phyloP scores from a whole-genome alignment of 2,113 vertebrate species.

The Chaetorhynchus papuensis region DNA sequence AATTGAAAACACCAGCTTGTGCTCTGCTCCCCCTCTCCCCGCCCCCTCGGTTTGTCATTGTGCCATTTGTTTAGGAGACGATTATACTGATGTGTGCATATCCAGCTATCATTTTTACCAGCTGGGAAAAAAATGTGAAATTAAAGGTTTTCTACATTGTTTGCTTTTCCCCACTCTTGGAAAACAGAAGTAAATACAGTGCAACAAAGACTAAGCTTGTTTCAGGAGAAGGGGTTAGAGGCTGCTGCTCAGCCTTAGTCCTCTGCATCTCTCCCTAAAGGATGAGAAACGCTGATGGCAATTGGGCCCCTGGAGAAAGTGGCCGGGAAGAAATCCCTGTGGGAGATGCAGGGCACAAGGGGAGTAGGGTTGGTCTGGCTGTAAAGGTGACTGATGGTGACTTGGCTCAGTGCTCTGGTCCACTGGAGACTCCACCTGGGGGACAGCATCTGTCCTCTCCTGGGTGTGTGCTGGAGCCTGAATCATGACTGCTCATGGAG shows the following conservation, averaged over 20 bases:
- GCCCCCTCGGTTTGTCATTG: slow-evolving; percentile 65
- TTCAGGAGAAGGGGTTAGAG: not conserved
- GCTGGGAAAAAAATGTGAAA: slow-evolving; percentile 58
- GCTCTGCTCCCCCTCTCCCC: slow-evolving; percentile 58
- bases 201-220: not conserved
- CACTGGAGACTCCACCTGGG: not conserved
- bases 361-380: not conserved
- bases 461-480: not conserved
- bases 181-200: slow-evolving; percentile 30
- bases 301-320: not conserved
- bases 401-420: not conserved
- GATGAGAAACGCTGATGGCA: not conserved
- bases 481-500: not conserved
- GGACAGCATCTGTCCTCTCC: not conserved
- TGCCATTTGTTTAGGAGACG: slow-evolving; percentile 82
- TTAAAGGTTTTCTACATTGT: slow-evolving; percentile 69
- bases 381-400: not conserved
- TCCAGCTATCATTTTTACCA: slow-evolving; percentile 67
- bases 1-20: slow-evolving; percentile 86
- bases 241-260: not conserved
- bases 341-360: not conserved
- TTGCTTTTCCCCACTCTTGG: slow-evolving; percentile 65
- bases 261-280: not conserved
- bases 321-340: not conserved
- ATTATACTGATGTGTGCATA: slow-evolving; percentile 67